A percentile compares a stretch with the other conserved stretches of the same genome.
phyloP scores from a whole-genome alignment of 2,888 invertebrate species.

The Podabrus alpinus region DNA sequence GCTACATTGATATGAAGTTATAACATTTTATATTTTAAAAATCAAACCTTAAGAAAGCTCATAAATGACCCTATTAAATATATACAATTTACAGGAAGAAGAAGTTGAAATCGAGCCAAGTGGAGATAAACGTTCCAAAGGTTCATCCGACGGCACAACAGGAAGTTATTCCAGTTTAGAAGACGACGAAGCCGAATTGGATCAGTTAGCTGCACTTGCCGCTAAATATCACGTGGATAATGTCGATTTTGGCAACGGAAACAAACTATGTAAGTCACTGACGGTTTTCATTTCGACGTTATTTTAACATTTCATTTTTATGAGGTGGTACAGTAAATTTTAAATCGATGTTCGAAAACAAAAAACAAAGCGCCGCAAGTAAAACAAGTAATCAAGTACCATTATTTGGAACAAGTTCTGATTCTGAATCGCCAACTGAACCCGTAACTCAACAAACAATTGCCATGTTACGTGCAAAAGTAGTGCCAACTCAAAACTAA shows the following conservation, averaged over 20 bases:
- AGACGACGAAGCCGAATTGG: constrained; percentile 58
- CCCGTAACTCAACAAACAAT: constrained; percentile 57
- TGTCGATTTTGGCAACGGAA: constrained; percentile 54
- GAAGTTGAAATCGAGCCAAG: constrained; percentile 40
- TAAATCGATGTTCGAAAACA: constrained; percentile 29
- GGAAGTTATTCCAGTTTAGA: constrained; percentile 61
- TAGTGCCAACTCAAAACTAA: constrained; percentile 47
- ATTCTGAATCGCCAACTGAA: constrained; percentile 60
- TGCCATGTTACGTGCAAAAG: constrained; percentile 53
- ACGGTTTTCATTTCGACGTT: neutral
- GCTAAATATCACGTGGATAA: constrained; percentile 54
- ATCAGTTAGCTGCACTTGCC: constrained; percentile 52
- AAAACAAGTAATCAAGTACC: constrained; percentile 39
- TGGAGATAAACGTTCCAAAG: constrained; percentile 51
- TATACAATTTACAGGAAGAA: constrained; percentile 34
- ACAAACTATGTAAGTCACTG: constrained; percentile 51
- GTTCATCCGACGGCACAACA: constrained; percentile 58
- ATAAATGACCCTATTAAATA: neutral
- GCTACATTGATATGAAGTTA: no score
- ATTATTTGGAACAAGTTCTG: constrained; percentile 55
- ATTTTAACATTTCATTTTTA: constrained; percentile 22
- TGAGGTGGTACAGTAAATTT: constrained; percentile 31
- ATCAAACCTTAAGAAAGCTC: no score
- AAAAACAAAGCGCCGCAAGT: constrained; percentile 20
- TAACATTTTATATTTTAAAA: no score